Evolutionary conservation across 2,888 invertebrate genomes (phyloP).

Genomic region (Tetranychus piercei): DNA sequence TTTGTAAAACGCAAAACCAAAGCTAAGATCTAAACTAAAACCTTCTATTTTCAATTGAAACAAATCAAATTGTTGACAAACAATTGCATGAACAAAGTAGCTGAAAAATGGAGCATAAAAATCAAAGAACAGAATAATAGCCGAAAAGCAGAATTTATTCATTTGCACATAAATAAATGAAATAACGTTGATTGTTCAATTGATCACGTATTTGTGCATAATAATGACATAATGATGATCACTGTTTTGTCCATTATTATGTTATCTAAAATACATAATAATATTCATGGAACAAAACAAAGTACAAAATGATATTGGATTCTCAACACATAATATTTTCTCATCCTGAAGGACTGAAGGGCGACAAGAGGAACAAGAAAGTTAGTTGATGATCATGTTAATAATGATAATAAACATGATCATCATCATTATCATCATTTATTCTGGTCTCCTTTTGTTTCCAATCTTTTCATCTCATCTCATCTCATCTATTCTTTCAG

Average conservation of each 20-base stretch:
- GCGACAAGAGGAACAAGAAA: too few species aligned
- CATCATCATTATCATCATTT: neutral
- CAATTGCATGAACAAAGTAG: too few species aligned
- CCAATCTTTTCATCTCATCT: too few species aligned
- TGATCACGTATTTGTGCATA: neutral
- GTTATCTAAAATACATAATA: neutral
- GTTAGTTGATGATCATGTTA: neutral
- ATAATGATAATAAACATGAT: neutral
- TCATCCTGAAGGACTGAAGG: neutral
- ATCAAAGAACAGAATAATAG: neutral
- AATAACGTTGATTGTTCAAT: neutral
- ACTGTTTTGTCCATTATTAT: neutral
- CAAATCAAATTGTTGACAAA: too few species aligned
- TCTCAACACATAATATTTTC: neutral
- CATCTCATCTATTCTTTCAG: neutral
- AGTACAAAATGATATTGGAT: neutral
- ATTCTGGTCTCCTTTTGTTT: too few species aligned
- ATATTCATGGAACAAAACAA: neutral
- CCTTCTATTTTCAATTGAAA: too few species aligned
- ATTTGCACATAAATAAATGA: neutral
- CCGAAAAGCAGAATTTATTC: neutral
- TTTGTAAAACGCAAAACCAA: too few species aligned
- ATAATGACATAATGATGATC: neutral
- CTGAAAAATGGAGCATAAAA: too few species aligned
- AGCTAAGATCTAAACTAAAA: too few species aligned